A percentile compares a stretch with the other conserved stretches of the same genome.
These are phyloP conservation scores for Acanthopleura granulata DNA, from an alignment of 2,888 invertebrate species.

Conservation along the genomic window DNA sequence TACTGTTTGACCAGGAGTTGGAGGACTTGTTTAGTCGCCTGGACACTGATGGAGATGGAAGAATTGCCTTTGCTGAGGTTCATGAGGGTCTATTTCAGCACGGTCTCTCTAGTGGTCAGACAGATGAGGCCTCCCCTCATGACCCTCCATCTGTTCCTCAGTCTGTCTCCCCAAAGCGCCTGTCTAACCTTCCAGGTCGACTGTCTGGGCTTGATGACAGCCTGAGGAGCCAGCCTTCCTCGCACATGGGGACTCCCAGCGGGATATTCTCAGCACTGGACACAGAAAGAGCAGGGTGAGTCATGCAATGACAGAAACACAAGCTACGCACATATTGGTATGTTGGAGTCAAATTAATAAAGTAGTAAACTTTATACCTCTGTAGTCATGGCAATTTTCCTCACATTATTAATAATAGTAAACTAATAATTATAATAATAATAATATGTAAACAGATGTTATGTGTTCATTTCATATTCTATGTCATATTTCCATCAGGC, in stretches of 20 bases:
- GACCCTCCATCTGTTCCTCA: neutral
- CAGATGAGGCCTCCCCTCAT: too few species aligned
- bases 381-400: too few species aligned
- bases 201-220: neutral
- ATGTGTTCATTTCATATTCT: too few species aligned
- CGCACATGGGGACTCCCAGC: neutral
- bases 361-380: too few species aligned
- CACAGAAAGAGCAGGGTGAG: neutral
- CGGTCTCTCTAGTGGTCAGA: neutral
- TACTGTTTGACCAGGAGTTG: neutral
- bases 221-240: neutral
- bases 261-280: conserved; percentile 5
- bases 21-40: neutral
- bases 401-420: too few species aligned
- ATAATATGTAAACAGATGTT: too few species aligned
- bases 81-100: conserved; percentile 1
- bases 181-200: too few species aligned
- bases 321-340: too few species aligned
- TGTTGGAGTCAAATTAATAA: too few species aligned
- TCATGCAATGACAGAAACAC: too few species aligned
- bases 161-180: neutral
- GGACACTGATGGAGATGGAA: conserved; percentile 2
- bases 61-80: conserved; percentile 1
- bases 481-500: too few species aligned
- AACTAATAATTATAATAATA: too few species aligned